These are phyloP conservation scores for Agriopis aurantiaria DNA, from an alignment of 2,888 invertebrate species.

Conservation along the genomic window DNA sequence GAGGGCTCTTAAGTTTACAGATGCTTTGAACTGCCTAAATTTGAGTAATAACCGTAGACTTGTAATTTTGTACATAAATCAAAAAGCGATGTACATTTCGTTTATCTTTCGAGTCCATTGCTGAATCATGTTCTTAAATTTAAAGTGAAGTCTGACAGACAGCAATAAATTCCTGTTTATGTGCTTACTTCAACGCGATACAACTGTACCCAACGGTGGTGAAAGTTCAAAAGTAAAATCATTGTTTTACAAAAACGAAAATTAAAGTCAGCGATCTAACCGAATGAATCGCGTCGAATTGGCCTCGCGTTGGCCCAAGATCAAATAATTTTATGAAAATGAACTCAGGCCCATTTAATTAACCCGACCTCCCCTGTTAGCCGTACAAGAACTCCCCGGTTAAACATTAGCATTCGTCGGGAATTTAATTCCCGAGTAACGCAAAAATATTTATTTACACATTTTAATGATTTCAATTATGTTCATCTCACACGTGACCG, in stretches of 20 bases:
- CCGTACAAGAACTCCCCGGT: conserved; percentile 83
- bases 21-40: no score
- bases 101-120: conserved; percentile 59
- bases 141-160: conserved; percentile 69
- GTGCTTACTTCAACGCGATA: conserved; percentile 64
- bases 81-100: conserved; percentile 8
- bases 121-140: conserved; percentile 59
- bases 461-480: conserved; percentile 67
- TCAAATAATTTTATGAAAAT: conserved; percentile 85
- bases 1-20: no score
- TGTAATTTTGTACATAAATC: no score
- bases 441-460: conserved; percentile 76
- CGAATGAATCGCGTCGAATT: conserved; percentile 72
- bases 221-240: conserved; percentile 55
- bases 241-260: conserved; percentile 68
- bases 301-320: conserved; percentile 71
- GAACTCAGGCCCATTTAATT: conserved; percentile 83
- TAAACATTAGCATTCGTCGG: conserved; percentile 83
- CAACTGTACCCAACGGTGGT: conserved; percentile 52
- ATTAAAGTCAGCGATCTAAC: conserved; percentile 69
- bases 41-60: no score
- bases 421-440: conserved; percentile 78
- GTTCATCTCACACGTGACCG: conserved; percentile 68
- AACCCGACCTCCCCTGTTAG: conserved; percentile 79
- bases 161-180: conserved; percentile 74